Evolutionary conservation across 2,888 invertebrate species (phyloP).

Genomic region (Drosophila colorata): DNA sequence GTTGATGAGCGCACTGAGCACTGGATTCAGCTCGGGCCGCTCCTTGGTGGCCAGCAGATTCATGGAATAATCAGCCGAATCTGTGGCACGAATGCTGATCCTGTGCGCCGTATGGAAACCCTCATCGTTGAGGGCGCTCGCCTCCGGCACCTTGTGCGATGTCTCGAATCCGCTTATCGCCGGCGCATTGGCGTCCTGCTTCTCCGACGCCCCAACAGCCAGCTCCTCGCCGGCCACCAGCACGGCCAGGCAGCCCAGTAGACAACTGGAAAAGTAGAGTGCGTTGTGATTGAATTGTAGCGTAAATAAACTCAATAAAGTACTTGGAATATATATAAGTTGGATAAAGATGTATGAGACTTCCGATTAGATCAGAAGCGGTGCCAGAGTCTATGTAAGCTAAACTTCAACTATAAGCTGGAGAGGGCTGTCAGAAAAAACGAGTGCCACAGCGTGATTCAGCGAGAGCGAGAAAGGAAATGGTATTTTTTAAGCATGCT

Average conservation of each 20-base stretch:
- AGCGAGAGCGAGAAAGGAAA: too few species aligned
- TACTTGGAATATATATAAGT: too few species aligned
- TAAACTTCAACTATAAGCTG: too few species aligned
- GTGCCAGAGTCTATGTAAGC: too few species aligned
- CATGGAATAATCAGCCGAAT: constrained; percentile 74
- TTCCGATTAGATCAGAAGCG: too few species aligned
- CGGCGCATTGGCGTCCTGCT: constrained; percentile 27
- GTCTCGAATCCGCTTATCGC: constrained; percentile 86
- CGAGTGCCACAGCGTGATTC: too few species aligned
- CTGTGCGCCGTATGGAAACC: constrained; percentile 83
- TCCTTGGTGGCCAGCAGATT: constrained; percentile 84
- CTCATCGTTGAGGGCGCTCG: constrained; percentile 82
- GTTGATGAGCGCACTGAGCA: constrained; percentile 85
- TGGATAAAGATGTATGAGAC: too few species aligned
- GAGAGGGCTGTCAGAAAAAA: too few species aligned
- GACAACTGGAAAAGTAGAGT: constrained; percentile 59
- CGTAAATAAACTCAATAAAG: too few species aligned
- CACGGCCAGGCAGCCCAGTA: constrained; percentile 74
- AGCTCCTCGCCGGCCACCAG: constrained; percentile 56
- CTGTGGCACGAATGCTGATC: constrained; percentile 70
- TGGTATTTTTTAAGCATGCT: too few species aligned
- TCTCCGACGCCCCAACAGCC: constrained; percentile 26
- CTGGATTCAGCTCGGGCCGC: constrained; percentile 84
- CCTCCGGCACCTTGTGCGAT: constrained; percentile 89
- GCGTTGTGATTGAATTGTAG: too few species aligned